phyloP scores from a whole-genome alignment of 2,888 invertebrate species.

The Pachliopta kotzebuea region DNA sequence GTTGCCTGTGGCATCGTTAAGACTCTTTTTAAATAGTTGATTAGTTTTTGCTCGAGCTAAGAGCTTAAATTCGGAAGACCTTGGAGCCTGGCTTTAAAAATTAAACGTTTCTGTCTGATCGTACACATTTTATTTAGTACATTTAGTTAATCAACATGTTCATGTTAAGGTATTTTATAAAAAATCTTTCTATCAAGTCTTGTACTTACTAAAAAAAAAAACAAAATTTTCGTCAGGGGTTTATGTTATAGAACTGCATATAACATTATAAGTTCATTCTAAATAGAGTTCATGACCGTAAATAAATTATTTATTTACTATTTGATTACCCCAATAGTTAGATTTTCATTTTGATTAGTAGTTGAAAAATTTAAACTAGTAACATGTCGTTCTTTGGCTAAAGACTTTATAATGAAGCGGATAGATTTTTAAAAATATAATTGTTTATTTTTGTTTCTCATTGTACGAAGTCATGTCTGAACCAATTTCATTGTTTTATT shows the following conservation, averaged over 20 bases:
- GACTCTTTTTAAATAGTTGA: slow-evolving; percentile 55
- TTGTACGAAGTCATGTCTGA: background rate
- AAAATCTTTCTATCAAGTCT: no score
- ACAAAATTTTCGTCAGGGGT: background rate
- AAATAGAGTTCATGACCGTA: no score
- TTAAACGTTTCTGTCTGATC: background rate
- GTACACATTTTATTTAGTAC: background rate
- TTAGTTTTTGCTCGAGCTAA: slow-evolving; percentile 58
- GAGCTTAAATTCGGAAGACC: slow-evolving; percentile 17
- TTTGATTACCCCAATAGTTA: no score
- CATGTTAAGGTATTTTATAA: background rate
- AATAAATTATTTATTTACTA: no score
- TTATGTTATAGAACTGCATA: background rate
- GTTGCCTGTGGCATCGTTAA: slow-evolving; percentile 54
- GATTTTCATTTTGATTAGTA: no score
- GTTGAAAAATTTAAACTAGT: no score
- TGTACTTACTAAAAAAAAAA: background rate
- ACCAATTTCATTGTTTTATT: slow-evolving; percentile 8
- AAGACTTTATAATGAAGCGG: background rate
- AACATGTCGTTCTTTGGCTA: background rate
- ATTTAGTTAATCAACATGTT: background rate
- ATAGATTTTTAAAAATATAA: background rate
- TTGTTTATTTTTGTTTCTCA: background rate
- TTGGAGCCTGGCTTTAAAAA: background rate
- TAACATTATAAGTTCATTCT: background rate